Percentiles rank a stretch among this genome's conserved stretches.
Evolutionary conservation across 2,797 vertebrate species (phyloP).

Genomic region (Taeniopygia guttata): DNA sequence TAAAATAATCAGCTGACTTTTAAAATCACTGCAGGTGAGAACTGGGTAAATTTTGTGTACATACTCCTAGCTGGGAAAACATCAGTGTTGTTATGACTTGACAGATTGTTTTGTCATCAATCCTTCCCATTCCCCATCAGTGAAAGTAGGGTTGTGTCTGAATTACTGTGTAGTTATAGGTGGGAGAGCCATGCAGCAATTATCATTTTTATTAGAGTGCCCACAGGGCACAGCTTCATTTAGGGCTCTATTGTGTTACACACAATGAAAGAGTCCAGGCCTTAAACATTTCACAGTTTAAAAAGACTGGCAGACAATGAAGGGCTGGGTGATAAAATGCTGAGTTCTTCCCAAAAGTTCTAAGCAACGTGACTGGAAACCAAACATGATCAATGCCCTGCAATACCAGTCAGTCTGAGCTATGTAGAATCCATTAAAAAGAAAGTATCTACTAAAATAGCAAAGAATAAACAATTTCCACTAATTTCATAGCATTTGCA

Average conservation of each 20-base stretch:
- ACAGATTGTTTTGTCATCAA: background rate
- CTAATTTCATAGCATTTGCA: background rate
- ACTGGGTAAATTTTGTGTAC: background rate
- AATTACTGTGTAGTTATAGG: background rate
- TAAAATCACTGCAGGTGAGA: background rate
- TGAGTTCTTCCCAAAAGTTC: background rate
- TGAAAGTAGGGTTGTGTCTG: background rate
- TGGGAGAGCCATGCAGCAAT: background rate
- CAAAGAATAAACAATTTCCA: background rate
- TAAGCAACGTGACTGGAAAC: background rate
- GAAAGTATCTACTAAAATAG: background rate
- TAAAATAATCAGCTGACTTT: background rate
- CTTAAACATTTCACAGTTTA: background rate
- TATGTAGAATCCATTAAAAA: background rate
- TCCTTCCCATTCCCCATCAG: background rate
- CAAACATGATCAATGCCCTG: background rate
- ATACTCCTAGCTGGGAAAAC: background rate
- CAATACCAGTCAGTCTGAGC: background rate
- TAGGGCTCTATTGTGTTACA: background rate
- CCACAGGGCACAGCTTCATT: background rate
- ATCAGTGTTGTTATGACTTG: accelerated
- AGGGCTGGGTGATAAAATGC: background rate
- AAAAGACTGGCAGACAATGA: background rate
- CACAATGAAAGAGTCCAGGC: background rate
- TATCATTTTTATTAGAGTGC: background rate